Percentiles rank a stretch among this genome's conserved stretches.
Evolutionary conservation across 1,140 invertebrate species (phyloP).

Genomic region (Mesaphorura yosii): DNA sequence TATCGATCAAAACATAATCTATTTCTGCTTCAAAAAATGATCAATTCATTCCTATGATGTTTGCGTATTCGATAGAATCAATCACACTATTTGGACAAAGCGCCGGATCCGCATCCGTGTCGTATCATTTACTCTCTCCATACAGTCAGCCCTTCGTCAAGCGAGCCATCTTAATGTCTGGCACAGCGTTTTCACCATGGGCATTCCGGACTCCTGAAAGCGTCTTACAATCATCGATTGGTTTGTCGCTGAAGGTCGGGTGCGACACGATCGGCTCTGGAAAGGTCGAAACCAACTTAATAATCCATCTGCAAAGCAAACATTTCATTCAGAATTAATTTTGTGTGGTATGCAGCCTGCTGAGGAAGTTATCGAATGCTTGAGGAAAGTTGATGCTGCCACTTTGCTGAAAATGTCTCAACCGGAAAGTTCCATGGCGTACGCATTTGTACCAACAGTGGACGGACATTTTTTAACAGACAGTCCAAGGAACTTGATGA

Average conservation of each 20-base stretch:
- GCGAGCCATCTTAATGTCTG: constrained; percentile 71
- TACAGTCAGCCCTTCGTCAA: constrained; percentile 59
- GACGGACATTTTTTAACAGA: constrained; percentile 72
- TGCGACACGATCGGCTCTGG: too few species aligned
- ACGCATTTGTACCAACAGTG: constrained; percentile 74
- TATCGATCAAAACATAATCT: constrained; percentile 30
- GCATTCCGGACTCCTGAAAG: background rate
- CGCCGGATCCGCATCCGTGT: constrained; percentile 56
- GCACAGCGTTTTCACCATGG: constrained; percentile 32
- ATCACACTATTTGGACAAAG: constrained; percentile 76
- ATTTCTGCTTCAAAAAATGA: background rate
- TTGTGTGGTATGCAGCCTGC: background rate
- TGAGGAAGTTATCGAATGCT: background rate
- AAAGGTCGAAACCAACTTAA: too few species aligned
- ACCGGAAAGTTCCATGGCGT: constrained; percentile 76
- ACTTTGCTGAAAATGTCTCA: constrained; percentile 45
- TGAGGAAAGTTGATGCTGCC: background rate
- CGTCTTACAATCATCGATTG: too few species aligned
- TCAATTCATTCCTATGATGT: too few species aligned
- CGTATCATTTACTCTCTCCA: constrained; percentile 57
- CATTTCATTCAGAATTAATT: background rate
- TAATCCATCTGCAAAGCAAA: too few species aligned
- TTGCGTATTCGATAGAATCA: too few species aligned
- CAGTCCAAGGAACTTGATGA: constrained; percentile 66
- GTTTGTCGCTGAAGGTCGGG: too few species aligned